Evolutionary conservation across 2,888 invertebrate genomes (phyloP).

Genomic region (Stenchaetothrips biformis): DNA sequence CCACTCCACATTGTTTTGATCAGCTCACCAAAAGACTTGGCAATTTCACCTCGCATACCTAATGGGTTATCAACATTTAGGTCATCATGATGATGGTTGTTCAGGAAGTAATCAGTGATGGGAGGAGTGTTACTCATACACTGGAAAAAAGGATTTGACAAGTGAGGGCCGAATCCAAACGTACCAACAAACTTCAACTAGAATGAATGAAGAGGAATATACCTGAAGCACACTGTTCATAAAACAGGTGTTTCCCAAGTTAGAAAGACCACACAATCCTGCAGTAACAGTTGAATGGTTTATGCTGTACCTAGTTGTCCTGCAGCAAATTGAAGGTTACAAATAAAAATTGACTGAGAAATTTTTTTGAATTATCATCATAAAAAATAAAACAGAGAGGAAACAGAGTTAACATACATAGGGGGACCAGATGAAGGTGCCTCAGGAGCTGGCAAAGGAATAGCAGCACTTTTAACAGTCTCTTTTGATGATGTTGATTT

Average conservation of each 20-base stretch:
- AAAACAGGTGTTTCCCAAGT: slow-evolving; percentile 53
- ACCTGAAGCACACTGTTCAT: slow-evolving; percentile 51
- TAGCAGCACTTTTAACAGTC: not conserved
- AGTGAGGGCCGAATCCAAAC: not conserved
- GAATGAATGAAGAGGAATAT: slow-evolving; percentile 40
- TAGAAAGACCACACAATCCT: slow-evolving; percentile 50
- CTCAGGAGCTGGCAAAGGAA: not conserved
- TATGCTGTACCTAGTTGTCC: slow-evolving; percentile 25
- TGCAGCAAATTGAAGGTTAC: not conserved
- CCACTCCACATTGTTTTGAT: slow-evolving; percentile 53
- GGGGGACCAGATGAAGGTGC: not conserved
- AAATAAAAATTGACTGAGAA: not conserved
- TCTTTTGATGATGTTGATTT: not conserved
- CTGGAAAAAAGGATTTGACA: slow-evolving; percentile 42
- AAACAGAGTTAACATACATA: not conserved
- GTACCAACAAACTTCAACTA: too few relatives aligned
- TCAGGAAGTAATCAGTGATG: slow-evolving; percentile 51
- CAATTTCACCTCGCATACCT: slow-evolving; percentile 54
- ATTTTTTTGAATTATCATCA: too few relatives aligned
- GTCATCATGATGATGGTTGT: slow-evolving; percentile 48
- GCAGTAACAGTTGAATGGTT: slow-evolving; percentile 38
- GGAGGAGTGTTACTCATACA: slow-evolving; percentile 55
- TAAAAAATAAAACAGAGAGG: not conserved
- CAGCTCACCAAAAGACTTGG: slow-evolving; percentile 50
- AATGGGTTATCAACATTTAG: slow-evolving; percentile 50